phyloP scores from a whole-genome alignment of 2,888 invertebrate genomes.

The Silvanus unidentatus region DNA sequence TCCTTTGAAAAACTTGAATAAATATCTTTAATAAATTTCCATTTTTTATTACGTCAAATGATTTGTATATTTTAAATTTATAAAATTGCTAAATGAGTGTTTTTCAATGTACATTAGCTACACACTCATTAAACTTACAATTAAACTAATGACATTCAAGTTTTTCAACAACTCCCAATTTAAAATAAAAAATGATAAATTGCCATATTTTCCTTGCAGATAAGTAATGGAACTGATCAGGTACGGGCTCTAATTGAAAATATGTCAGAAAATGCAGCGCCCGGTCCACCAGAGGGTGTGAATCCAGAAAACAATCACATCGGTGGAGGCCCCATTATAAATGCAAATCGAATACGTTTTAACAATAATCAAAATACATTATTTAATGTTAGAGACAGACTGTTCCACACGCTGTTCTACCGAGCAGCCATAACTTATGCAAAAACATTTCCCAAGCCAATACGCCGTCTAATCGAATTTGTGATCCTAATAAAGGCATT shows the following conservation, averaged over 20 bases:
- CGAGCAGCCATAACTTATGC: conserved; percentile 89
- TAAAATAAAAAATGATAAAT: too few species aligned
- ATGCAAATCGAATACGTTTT: conserved; percentile 52
- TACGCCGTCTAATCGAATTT: conserved; percentile 78
- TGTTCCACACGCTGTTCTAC: conserved; percentile 93
- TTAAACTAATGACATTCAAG: background rate
- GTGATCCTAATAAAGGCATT: conserved; percentile 75
- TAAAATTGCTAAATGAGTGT: too few species aligned
- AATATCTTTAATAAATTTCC: conserved; percentile 8
- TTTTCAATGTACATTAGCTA: too few species aligned
- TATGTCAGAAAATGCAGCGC: conserved; percentile 20
- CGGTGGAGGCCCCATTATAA: conserved; percentile 51
- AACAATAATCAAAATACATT: conserved; percentile 67
- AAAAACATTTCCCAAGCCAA: conserved; percentile 77
- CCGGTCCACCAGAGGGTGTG: conserved; percentile 25
- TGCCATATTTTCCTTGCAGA: too few species aligned
- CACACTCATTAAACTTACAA: conserved; percentile 5
- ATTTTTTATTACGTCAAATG: conserved; percentile 19
- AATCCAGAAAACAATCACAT: conserved; percentile 41
- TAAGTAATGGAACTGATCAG: too few species aligned
- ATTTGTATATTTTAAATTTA: conserved; percentile 15
- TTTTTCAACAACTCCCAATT: too few species aligned
- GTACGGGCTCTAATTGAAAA: too few species aligned
- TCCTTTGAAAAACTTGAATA: too few species aligned
- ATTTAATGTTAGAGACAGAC: conserved; percentile 80